phyloP scores from a whole-genome alignment of 2,113 vertebrate species.

The Cettia cetti region DNA sequence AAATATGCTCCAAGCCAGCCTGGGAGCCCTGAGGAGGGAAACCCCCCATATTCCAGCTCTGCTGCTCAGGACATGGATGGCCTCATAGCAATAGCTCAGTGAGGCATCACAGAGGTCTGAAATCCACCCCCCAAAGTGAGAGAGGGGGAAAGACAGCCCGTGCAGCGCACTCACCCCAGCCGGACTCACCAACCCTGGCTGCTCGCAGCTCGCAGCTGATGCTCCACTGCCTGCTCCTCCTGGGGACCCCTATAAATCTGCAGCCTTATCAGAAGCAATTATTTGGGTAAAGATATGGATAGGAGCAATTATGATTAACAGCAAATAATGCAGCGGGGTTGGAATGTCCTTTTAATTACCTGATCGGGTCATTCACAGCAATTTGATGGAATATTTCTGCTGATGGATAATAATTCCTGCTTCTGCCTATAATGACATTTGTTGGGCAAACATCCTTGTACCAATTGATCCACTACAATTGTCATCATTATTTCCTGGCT shows the following conservation, averaged over 20 bases:
- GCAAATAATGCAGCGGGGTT: slow-evolving; percentile 2
- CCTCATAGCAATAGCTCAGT: background rate
- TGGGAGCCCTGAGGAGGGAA: background rate
- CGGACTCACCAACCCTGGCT: slow-evolving; percentile 11
- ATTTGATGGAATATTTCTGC: slow-evolving; percentile 3
- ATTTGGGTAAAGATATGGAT: slow-evolving; percentile 42
- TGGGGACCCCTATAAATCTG: slow-evolving; percentile 32
- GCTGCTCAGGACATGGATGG: background rate
- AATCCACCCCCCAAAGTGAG: background rate
- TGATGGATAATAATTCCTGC: background rate
- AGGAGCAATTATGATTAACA: background rate
- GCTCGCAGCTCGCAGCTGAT: background rate
- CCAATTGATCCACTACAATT: background rate
- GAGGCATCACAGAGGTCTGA: background rate
- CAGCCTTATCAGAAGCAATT: slow-evolving; percentile 56
- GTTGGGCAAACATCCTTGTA: slow-evolving; percentile 55
- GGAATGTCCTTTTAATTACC: slow-evolving; percentile 55
- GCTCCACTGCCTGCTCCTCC: background rate
- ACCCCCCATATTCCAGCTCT: background rate
- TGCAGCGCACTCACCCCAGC: background rate
- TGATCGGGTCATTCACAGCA: background rate
- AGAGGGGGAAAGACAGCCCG: background rate
- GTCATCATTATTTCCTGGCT: slow-evolving; percentile 12
- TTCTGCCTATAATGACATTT: slow-evolving; percentile 14
- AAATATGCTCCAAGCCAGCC: background rate